Conservation (phyloP, 2,113 vertebrate genomes). For the Corythornis madagascariensis region DNA sequence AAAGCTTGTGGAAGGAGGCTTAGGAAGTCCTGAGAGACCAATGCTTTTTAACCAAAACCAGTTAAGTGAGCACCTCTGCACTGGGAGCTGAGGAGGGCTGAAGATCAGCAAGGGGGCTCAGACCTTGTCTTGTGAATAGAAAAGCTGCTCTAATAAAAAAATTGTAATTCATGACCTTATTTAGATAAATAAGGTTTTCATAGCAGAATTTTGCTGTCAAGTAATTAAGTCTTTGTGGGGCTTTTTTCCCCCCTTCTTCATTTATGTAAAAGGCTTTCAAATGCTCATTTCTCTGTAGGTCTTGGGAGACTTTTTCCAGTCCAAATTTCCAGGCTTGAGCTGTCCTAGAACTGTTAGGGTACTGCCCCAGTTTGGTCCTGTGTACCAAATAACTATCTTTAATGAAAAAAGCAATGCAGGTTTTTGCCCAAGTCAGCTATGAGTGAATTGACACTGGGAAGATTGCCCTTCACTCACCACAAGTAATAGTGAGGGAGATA, state of each 20-base stretch:
- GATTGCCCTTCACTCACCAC: not conserved
- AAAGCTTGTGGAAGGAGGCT: not conserved
- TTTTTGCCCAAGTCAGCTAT: not conserved
- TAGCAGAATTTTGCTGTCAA: not conserved
- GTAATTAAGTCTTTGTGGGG: not conserved
- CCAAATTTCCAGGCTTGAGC: not conserved
- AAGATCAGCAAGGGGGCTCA: not conserved
- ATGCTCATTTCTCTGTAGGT: not conserved
- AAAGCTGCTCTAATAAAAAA: not conserved
- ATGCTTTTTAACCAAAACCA: not conserved
- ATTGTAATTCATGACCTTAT: not conserved
- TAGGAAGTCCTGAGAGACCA: not conserved
- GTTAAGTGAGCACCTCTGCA: not conserved
- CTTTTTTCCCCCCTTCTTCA: accelerated
- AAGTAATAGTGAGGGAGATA: not conserved
- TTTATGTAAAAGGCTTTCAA: accelerated
- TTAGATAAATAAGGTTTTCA: not conserved
- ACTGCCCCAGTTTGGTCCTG: not conserved
- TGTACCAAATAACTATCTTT: not conserved
- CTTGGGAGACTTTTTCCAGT: not conserved
- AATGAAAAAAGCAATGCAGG: not conserved
- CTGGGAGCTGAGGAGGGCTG: not conserved
- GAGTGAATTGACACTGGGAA: not conserved
- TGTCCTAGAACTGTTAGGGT: not conserved
- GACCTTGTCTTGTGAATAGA: not conserved